Conservation (phyloP, 2,113 vertebrate genomes). For the Petaurus breviceps region DNA sequence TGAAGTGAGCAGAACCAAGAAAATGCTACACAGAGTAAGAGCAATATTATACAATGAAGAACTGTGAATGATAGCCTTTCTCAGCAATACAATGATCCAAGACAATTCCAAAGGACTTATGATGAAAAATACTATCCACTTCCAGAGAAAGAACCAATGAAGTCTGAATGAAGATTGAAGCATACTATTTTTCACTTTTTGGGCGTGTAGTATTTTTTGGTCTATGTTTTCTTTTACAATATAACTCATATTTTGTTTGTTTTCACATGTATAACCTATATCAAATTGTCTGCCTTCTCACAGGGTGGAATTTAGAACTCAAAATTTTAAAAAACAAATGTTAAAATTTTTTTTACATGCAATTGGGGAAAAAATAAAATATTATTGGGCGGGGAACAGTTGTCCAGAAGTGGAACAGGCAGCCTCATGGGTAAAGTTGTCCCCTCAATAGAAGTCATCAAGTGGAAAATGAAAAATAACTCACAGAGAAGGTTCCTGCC, state of each 20-base stretch:
- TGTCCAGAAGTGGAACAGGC: neutral
- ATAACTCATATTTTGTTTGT: no score
- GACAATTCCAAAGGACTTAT: neutral
- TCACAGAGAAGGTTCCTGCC: neutral
- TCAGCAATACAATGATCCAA: neutral
- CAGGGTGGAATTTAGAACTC: neutral
- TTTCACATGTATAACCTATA: neutral
- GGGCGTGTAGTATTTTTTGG: no score
- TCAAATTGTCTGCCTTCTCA: neutral
- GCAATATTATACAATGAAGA: neutral
- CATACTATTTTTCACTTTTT: neutral
- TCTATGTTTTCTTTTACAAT: no score
- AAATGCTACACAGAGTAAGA: neutral
- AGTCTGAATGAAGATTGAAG: neutral
- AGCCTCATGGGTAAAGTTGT: neutral
- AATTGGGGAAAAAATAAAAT: neutral
- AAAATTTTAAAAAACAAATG: neutral
- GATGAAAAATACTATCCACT: neutral
- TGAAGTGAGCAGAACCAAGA: neutral
- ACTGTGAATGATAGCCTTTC: neutral
- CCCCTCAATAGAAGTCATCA: neutral
- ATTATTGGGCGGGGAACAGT: neutral
- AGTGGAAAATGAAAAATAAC: neutral
- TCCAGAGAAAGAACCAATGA: neutral
- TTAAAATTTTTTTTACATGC: neutral